These are phyloP conservation scores for Threskiornis aethiopicus DNA, from an alignment of 2,797 vertebrate genomes.

Conservation along the genomic window DNA sequence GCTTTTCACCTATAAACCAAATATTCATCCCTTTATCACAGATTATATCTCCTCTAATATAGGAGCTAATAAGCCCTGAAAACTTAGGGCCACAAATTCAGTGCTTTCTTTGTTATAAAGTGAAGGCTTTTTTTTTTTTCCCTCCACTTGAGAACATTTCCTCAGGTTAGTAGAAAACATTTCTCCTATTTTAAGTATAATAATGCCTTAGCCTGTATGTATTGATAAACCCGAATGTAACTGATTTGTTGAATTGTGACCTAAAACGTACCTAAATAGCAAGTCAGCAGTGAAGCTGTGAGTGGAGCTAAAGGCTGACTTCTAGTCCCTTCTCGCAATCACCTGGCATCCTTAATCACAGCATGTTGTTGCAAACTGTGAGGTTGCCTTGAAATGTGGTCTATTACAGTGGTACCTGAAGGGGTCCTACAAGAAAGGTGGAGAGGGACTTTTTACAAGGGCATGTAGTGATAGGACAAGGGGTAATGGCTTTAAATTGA, in stretches of 20 bases:
- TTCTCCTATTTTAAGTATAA: background rate
- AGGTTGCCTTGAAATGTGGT: background rate
- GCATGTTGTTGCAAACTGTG: background rate
- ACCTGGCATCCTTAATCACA: background rate
- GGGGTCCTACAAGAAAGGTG: background rate
- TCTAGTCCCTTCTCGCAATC: background rate
- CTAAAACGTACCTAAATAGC: background rate
- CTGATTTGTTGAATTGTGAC: background rate
- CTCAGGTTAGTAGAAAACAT: background rate
- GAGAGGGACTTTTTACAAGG: background rate
- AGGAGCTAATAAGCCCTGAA: background rate
- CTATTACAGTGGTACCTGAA: background rate
- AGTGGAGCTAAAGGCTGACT: background rate
- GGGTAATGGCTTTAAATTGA: background rate
- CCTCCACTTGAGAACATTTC: background rate
- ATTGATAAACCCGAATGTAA: background rate
- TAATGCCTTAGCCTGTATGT: background rate
- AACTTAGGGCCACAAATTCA: background rate
- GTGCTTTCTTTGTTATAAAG: background rate
- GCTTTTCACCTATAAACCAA: background rate
- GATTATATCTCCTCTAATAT: background rate
- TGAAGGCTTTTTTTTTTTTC: background rate
- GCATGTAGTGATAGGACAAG: background rate
- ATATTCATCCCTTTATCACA: background rate
- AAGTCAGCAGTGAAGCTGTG: background rate